Percentiles rank a stretch among this genome's conserved stretches.
Evolutionary conservation across 2,113 vertebrate genomes (phyloP).

Genomic region (zebrafish (Danio rerio)): GRCz12tu NC_133193.1:36197001-36197500

Average conservation of each 20-base stretch:
- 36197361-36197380: background rate
- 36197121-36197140: slow-evolving; percentile 75
- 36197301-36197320: slow-evolving; percentile 72
- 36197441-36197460: no score
- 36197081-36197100: slow-evolving; percentile 71
- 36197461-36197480: slow-evolving; percentile 53
- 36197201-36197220: slow-evolving; percentile 37
- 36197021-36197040: slow-evolving; percentile 66
- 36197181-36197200: slow-evolving; percentile 57
- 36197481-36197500: slow-evolving; percentile 79
- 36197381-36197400: background rate
- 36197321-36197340: background rate
- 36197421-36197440: no score
- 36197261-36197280: slow-evolving; percentile 71
- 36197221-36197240: slow-evolving; percentile 56
- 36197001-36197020: slow-evolving; percentile 38
- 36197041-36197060: slow-evolving; percentile 70
- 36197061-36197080: slow-evolving; percentile 76
- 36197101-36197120: slow-evolving; percentile 69
- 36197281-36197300: slow-evolving; percentile 67
- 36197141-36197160: slow-evolving; percentile 57
- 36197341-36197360: background rate
- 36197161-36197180: slow-evolving; percentile 67
- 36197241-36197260: slow-evolving; percentile 69
- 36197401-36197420: no score